Conservation (phyloP, 2,797 vertebrate genomes). For the Leptodactylus fallax region DNA sequence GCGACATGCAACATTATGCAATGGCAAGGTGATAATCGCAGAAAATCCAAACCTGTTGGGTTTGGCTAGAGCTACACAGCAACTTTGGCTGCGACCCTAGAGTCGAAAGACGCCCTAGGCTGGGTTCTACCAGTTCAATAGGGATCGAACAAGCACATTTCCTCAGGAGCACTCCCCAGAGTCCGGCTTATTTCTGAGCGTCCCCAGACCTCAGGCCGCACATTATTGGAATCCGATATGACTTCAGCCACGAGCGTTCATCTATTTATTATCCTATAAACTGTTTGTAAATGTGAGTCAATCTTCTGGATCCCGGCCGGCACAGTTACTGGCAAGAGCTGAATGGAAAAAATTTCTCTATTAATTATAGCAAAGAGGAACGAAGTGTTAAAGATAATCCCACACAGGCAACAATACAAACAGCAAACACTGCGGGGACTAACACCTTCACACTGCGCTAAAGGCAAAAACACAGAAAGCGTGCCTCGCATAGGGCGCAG, state of each 20-base stretch:
- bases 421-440: neutral
- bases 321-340: neutral
- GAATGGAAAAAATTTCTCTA: slow-evolving; percentile 49
- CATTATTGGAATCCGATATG: neutral
- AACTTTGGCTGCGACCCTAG: too few relatives aligned
- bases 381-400: slow-evolving; percentile 22
- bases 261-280: slow-evolving; percentile 34
- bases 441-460: neutral
- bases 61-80: too few relatives aligned
- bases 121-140: too few relatives aligned
- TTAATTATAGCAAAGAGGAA: slow-evolving; percentile 36
- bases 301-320: neutral
- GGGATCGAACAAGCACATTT: too few relatives aligned
- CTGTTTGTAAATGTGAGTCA: slow-evolving; percentile 32
- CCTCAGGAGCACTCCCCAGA: neutral
- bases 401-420: neutral
- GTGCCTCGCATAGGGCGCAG: neutral
- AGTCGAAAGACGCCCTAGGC: too few relatives aligned
- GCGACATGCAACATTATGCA: too few relatives aligned
- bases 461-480: neutral
- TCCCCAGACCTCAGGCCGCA: neutral
- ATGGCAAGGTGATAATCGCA: too few relatives aligned
- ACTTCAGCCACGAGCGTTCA: neutral
- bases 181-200: neutral
- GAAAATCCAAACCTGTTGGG: too few relatives aligned